Conservation (phyloP, 2,797 vertebrate genomes). For the Echeneis naucrates region DNA sequence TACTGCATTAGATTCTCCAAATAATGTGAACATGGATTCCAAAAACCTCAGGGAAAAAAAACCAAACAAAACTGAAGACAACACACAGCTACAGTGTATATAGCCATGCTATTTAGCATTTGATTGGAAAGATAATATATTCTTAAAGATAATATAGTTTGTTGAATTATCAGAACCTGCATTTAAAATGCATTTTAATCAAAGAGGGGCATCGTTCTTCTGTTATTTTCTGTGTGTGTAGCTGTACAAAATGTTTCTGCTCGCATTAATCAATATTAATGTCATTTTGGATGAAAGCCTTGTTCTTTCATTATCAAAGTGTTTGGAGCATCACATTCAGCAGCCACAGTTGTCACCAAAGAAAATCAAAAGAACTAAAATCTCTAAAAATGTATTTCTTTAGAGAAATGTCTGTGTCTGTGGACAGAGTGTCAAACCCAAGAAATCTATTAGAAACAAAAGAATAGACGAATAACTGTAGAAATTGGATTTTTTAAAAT, state of each 20-base stretch:
- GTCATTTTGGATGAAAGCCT: not conserved
- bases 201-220: not conserved
- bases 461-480: not conserved
- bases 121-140: not conserved
- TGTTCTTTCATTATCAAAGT: not conserved
- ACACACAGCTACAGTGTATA: not conserved
- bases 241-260: not conserved
- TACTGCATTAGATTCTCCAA: not conserved
- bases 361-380: not conserved
- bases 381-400: not conserved
- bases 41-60: not conserved
- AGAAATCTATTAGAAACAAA: not conserved
- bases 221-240: not conserved
- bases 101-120: not conserved
- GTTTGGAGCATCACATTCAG: not conserved
- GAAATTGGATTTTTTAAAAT: slow-evolving; percentile 4
- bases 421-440: not conserved
- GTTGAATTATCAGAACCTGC: not conserved
- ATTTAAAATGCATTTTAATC: not conserved
- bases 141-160: not conserved
- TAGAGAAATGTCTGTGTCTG: not conserved
- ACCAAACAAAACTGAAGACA: not conserved
- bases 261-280: not conserved
- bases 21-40: not conserved
- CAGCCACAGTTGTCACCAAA: not conserved